Evolutionary conservation across 2,888 invertebrate species (phyloP).

Genomic region (Caprella mutica): DNA sequence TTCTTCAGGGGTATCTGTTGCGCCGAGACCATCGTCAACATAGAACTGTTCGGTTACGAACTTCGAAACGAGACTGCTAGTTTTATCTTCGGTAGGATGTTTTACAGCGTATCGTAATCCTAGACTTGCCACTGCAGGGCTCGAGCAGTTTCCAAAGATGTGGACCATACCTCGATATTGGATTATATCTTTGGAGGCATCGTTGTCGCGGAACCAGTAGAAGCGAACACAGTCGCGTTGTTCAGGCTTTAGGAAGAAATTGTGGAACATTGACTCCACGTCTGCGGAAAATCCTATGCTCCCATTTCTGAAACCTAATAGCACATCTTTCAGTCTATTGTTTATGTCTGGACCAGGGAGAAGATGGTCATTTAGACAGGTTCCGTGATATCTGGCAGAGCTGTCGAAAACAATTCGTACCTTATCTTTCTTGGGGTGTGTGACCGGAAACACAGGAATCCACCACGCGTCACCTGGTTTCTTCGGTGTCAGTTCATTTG

Average conservation of each 20-base stretch:
- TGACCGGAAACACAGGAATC: background rate
- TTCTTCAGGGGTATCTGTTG: no score
- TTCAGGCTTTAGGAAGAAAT: background rate
- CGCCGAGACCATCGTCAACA: no score
- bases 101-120: no score
- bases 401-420: slow-evolving; percentile 1
- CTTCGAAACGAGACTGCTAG: no score
- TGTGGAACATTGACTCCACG: background rate
- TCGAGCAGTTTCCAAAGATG: background rate
- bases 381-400: background rate
- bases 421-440: slow-evolving; percentile 1
- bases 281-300: background rate
- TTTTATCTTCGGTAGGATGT: no score
- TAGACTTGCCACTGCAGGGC: background rate
- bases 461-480: no score
- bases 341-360: slow-evolving; percentile 4
- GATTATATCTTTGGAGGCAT: background rate
- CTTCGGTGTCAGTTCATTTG: no score
- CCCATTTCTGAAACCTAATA: background rate
- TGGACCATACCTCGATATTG: background rate
- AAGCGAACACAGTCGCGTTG: background rate
- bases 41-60: no score
- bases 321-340: background rate
- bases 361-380: background rate
- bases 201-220: background rate